Evolutionary conservation across 2,888 invertebrate species (phyloP).

Genomic region (Amorpha juglandis): DNA sequence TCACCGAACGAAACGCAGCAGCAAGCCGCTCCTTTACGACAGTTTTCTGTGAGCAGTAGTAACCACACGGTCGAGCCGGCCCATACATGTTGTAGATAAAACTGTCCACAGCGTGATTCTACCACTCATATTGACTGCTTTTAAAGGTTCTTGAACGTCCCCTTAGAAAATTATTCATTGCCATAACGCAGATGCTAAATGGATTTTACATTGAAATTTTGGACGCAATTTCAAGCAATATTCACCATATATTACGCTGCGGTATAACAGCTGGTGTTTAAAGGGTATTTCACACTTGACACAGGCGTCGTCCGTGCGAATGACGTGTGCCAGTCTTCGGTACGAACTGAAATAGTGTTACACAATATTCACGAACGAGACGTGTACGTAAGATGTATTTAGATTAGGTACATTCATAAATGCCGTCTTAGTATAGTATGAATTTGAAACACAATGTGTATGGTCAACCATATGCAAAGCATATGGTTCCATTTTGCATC

Average conservation of each 20-base stretch:
- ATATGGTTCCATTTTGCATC: too few relatives aligned
- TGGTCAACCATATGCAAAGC: too few relatives aligned
- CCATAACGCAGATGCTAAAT: not conserved
- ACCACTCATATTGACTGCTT: too few relatives aligned
- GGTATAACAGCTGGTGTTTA: conserved; percentile 42
- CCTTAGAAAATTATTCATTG: not conserved
- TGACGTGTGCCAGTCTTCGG: conserved; percentile 43
- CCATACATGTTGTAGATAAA: too few relatives aligned
- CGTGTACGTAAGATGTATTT: not conserved
- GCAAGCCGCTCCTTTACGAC: too few relatives aligned
- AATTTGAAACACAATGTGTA: not conserved
- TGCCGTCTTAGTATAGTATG: too few relatives aligned
- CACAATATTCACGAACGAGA: conserved; percentile 28
- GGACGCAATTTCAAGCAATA: not conserved
- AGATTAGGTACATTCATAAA: not conserved
- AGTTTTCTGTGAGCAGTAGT: too few relatives aligned
- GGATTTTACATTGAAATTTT: not conserved
- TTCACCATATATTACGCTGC: conserved; percentile 35
- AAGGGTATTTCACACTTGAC: conserved; percentile 55
- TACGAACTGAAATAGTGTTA: conserved; percentile 45
- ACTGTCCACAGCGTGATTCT: too few relatives aligned
- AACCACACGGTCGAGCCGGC: too few relatives aligned
- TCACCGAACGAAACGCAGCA: too few relatives aligned
- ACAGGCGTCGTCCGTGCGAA: conserved; percentile 46
- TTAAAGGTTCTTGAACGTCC: too few relatives aligned